Evolutionary conservation across 2,113 vertebrate species (phyloP), one percentile per base, ranked within the genome.

Genomic region (Sardina pilchardus): DNA sequence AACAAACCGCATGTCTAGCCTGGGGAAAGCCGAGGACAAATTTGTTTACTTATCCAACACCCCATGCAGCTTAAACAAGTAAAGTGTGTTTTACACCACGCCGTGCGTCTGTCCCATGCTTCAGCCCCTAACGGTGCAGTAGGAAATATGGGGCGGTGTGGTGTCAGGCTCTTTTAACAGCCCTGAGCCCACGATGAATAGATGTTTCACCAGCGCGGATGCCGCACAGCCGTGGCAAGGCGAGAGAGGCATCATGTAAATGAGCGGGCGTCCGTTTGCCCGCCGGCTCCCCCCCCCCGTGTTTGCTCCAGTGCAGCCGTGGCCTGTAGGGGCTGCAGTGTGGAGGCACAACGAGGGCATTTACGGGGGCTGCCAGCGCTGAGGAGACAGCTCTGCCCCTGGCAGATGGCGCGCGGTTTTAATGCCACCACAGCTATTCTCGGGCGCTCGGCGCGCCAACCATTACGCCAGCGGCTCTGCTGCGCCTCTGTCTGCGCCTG

Each of bases 391-490:
- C 50, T 89, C 85, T 84, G 84, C 90, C 92, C 89, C 85, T 48
- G 81, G 81, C 92, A 90, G 89, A 87, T 89, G 91, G 90, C 88
- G 82, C 87, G 90, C 88, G 89, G 88, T 85, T 92, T 92, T 90
- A 89, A 88, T 88, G 82, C 87, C 75, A 88, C 89, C 85, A 87
- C 91, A 93, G 88, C 89, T 91, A 93, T 93, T 93, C 93, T 91
- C 89, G 89, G 89, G 88, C 89, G 90, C 91, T 89, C 81, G 86
- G 88, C 87, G 83, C 87, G 93, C 94, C 95, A 94, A 89, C 88
- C 89, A 93, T 94, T 92, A 95, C 93, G 92, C 63, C 93, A 94
- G 83, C 84, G 90, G 85, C 86, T 90, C 87, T 53, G 21, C 8
- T 63, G 1, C 5, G 21, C 21, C 59, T 63, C 6, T 1, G 63